These are phyloP conservation scores for Eudemis profundana DNA, from an alignment of 2,888 invertebrate species.

Conservation along the genomic window DNA sequence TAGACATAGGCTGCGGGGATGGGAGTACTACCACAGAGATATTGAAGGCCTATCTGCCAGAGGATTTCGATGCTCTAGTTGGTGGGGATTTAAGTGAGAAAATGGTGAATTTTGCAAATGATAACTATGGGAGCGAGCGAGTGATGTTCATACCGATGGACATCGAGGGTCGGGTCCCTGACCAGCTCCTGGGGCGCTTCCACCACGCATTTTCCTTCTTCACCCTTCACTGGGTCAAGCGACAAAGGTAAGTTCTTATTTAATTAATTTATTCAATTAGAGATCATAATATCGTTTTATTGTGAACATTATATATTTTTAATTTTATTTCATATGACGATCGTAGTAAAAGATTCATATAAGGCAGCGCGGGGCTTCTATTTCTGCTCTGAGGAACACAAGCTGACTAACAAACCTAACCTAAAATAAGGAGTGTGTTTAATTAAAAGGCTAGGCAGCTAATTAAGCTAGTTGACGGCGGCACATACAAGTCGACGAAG, in stretches of 20 bases:
- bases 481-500: no score
- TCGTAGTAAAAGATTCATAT: no score
- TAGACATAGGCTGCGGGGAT: conserved; percentile 91
- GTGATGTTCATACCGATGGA: conserved; percentile 80
- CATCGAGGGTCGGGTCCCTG: conserved; percentile 77
- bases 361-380: no score
- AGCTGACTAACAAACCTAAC: no score
- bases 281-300: no score
- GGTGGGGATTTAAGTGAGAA: conserved; percentile 87
- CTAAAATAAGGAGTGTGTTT: no score
- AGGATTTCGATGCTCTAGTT: conserved; percentile 71
- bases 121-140: conserved; percentile 68
- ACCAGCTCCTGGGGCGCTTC: conserved; percentile 75
- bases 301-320: no score
- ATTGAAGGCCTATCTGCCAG: conserved; percentile 84
- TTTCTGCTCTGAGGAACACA: no score
- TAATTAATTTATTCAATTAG: background rate
- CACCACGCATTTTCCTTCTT: conserved; percentile 89
- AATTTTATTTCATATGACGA: no score
- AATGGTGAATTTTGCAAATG: conserved; percentile 87
- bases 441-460: no score
- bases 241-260: conserved; percentile 82
- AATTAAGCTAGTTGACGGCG: no score
- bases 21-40: conserved; percentile 87
- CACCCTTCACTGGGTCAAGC: conserved; percentile 90